Evolutionary conservation across 2,797 vertebrate genomes (phyloP).

Genomic region (Parambassis ranga): DNA sequence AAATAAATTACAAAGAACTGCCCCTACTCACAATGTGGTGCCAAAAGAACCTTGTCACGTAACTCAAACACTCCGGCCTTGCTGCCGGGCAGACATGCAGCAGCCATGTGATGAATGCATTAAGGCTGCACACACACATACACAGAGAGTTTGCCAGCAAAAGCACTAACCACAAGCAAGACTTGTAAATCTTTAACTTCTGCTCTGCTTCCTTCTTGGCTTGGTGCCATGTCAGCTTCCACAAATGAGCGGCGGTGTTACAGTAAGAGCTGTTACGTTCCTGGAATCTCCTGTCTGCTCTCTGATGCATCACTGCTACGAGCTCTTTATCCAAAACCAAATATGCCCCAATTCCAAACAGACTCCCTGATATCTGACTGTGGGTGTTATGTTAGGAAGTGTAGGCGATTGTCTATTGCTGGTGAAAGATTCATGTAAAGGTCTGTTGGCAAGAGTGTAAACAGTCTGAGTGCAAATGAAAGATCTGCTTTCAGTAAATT

Average conservation of each 20-base stretch:
- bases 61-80: slow-evolving; percentile 10
- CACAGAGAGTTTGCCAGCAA: slow-evolving; percentile 45
- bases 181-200: slow-evolving; percentile 47
- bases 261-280: slow-evolving; percentile 59
- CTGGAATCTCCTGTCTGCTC: slow-evolving; percentile 57
- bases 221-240: slow-evolving; percentile 54
- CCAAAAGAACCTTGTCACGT: slow-evolving; percentile 7
- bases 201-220: slow-evolving; percentile 49
- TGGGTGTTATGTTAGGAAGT: slow-evolving; percentile 13
- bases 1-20: slow-evolving; percentile 18
- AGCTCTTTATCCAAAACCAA: slow-evolving; percentile 13
- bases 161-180: slow-evolving; percentile 30
- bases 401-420: slow-evolving; percentile 4
- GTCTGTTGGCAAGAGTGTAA: slow-evolving; percentile 28
- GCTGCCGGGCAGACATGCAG: slow-evolving; percentile 5
- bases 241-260: slow-evolving; percentile 57
- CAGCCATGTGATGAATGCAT: slow-evolving; percentile 14
- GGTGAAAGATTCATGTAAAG: slow-evolving; percentile 13
- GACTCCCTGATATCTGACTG: slow-evolving; percentile 5
- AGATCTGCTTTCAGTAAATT: slow-evolving; percentile 1
- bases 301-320: slow-evolving; percentile 12
- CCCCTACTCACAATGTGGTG: neutral
- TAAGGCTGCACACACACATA: neutral
- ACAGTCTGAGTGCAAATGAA: slow-evolving; percentile 22
- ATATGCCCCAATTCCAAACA: neutral